phyloP scores from a whole-genome alignment of 2,797 vertebrate species.

The Hypotaenidia okinawae region DNA sequence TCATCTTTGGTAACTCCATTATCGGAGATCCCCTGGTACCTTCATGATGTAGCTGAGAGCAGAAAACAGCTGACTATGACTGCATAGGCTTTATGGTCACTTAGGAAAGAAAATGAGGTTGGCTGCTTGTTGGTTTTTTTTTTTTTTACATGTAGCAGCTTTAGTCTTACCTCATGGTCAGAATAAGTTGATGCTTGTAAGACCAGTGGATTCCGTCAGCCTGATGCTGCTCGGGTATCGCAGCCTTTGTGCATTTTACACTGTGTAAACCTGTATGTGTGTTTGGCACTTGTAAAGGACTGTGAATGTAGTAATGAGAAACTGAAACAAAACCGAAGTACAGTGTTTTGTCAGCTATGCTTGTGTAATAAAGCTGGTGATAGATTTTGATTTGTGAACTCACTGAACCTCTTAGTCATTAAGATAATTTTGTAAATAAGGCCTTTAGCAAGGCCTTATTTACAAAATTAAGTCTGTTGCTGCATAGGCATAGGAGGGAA shows the following conservation, averaged over 20 bases:
- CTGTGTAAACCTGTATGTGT: not conserved
- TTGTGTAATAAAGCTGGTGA: conserved; percentile 9
- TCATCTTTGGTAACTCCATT: not conserved
- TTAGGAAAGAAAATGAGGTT: not conserved
- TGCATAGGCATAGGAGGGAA: not conserved
- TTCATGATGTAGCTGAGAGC: not conserved
- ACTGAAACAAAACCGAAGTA: conserved; percentile 12
- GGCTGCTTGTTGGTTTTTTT: not conserved
- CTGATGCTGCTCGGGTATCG: not conserved
- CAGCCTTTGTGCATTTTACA: not conserved
- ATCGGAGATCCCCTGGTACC: not conserved
- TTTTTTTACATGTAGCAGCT: not conserved
- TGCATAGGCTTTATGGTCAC: not conserved
- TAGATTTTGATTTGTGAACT: conserved; percentile 49
- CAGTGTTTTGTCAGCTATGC: not conserved
- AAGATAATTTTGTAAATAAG: not conserved
- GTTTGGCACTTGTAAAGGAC: not conserved
- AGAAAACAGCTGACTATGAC: not conserved
- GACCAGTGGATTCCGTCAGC: not conserved
- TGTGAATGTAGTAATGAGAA: not conserved
- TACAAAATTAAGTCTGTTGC: not conserved
- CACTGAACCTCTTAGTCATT: not conserved
- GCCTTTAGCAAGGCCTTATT: not conserved
- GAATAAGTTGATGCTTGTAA: not conserved
- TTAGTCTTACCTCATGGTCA: not conserved